phyloP scores from a whole-genome alignment of 2,888 invertebrate species.

The Cheilosia scutellata region DNA sequence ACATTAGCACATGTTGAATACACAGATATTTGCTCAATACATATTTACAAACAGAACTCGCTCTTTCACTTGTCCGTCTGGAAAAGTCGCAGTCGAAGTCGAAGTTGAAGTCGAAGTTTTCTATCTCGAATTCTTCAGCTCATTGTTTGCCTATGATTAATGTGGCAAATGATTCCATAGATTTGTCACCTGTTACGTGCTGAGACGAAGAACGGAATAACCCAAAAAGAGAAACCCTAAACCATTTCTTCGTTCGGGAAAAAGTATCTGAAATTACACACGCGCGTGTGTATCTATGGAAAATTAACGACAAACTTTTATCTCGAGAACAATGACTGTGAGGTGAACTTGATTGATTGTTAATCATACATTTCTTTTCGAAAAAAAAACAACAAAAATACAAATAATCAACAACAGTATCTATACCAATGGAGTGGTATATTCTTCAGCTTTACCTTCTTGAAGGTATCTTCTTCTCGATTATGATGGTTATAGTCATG shows the following conservation, averaged over 20 bases:
- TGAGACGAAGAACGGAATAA: conserved; percentile 36
- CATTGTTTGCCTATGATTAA: conserved; percentile 70
- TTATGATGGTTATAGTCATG: conserved; percentile 59
- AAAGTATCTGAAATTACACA: conserved; percentile 63
- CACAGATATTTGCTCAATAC: conserved; percentile 45
- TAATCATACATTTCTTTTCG: conserved; percentile 68
- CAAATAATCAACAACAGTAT: conserved; percentile 51
- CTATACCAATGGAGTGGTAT: conserved; percentile 20
- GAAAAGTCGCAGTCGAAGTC: neutral
- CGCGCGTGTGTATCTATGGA: conserved; percentile 50
- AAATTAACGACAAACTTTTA: conserved; percentile 75
- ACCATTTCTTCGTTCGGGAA: conserved; percentile 20
- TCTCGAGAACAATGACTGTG: conserved; percentile 66
- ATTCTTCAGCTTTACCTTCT: conserved; percentile 9
- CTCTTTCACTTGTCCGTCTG: conserved; percentile 39
- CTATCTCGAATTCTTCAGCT: conserved; percentile 25
- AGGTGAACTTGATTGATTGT: conserved; percentile 75
- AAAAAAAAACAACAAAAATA: conserved; percentile 10
- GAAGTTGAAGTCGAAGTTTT: neutral
- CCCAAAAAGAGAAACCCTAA: conserved; percentile 42
- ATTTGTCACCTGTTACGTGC: conserved; percentile 69
- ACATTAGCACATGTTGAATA: conserved; percentile 54
- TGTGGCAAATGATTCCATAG: conserved; percentile 62
- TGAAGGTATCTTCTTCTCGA: conserved; percentile 49
- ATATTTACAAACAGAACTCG: conserved; percentile 19